Base-by-base conservation (phyloP, 2,888 invertebrate species). In the Phortica okadai region DNA sequence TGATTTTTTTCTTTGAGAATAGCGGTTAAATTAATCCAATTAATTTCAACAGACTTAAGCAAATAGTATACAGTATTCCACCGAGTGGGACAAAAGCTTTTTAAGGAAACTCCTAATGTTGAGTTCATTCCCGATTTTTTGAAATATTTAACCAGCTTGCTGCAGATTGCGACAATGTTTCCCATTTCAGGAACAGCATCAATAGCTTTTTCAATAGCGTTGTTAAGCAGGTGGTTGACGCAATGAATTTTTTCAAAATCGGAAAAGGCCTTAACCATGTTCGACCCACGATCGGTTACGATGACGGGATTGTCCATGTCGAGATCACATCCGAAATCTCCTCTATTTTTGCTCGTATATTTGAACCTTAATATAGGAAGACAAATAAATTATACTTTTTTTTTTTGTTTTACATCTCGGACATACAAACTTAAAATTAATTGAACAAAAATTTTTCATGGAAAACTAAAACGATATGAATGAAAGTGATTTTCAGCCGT, bases 41-140 rank as follows among this genome's bases (percentile, higher is more conserved):
- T 75, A n/a, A 42, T 44, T 70, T 75, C 59, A 16, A 59, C 21
- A 2, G 75, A 75, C 59, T 75, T 75, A 8, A 75, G 21, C 44
- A 75, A 75, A 70, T 70, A 75, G 44, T 59, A 75, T 8, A 75
- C 70, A 4, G 70, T 75, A 44, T 75, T 75, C 59, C 75, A 75
- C 7, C 69, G 75, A n/a, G 69, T 67, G 21, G 64, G 21, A 11
- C 73, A 58, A 42, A 73, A 73, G 59, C 59, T n/a, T 73, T 73
- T 58, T 58, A 21, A 21, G 21, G 21, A 21, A 21, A 21, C 21
- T 21, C 21, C 21, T 21, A 21, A 21, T 21, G 21, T 21, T 21
- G 21, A 21, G 21, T 21, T 21, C 21, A 21, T 21, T 21, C 21
- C 21, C 21, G 21, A 21, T 21, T 21, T 21, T 21, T 21, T 21